phyloP scores from a whole-genome alignment of 1,140 invertebrate genomes.

The Stegodyphus dumicola region DNA sequence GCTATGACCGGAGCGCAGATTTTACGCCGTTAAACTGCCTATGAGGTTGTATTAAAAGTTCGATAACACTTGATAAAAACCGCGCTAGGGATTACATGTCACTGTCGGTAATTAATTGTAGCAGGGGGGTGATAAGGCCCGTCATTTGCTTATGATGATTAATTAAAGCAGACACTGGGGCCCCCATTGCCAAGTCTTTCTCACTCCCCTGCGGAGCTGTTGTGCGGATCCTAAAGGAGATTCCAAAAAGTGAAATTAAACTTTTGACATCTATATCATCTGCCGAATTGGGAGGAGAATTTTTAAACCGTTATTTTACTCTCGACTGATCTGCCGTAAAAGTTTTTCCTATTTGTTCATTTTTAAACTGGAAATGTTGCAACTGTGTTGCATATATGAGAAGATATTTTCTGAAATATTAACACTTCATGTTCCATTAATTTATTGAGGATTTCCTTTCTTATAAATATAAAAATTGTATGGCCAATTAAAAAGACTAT shows the following conservation, averaged over 20 bases:
- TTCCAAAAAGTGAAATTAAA: conserved; percentile 53
- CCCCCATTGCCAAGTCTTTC: not conserved
- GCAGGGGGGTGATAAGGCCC: conserved; percentile 43
- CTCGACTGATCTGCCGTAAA: too few relatives aligned
- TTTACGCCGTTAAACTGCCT: conserved; percentile 52
- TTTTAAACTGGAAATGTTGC: too few relatives aligned
- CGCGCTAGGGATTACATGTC: conserved; percentile 58
- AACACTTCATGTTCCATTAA: too few relatives aligned
- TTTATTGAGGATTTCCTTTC: too few relatives aligned
- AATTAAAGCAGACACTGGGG: conserved; percentile 46
- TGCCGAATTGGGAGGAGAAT: not conserved
- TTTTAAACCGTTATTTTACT: too few relatives aligned
- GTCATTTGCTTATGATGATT: conserved; percentile 61
- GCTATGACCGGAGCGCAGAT: conserved; percentile 17
- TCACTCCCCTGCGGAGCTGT: not conserved
- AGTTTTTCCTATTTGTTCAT: too few relatives aligned
- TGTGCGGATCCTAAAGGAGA: conserved; percentile 1
- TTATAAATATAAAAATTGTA: too few relatives aligned
- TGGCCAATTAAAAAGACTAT: too few relatives aligned
- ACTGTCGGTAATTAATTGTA: conserved; percentile 59
- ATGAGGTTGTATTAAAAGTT: conserved; percentile 60
- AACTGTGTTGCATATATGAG: too few relatives aligned
- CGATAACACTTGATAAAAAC: conserved; percentile 61
- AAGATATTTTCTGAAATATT: too few relatives aligned
- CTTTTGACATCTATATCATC: conserved; percentile 59